Evolutionary conservation across 2,113 vertebrate genomes (phyloP).

Genomic region (Fukomys damarensis): DNA sequence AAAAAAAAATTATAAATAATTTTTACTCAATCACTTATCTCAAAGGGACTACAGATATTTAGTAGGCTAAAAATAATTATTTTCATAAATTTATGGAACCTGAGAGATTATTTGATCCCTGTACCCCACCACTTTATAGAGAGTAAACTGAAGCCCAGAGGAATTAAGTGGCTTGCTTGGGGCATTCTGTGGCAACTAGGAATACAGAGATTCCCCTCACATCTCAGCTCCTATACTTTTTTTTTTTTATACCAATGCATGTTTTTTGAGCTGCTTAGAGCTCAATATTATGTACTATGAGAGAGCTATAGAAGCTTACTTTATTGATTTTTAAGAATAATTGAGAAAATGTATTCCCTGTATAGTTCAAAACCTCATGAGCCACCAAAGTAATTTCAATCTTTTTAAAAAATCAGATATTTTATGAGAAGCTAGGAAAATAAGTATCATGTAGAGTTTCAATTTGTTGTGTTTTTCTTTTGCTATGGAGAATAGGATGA

Average conservation of each 20-base stretch:
- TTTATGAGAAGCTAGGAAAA: constrained; percentile 50
- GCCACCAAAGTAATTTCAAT: constrained; percentile 14
- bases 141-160: background rate
- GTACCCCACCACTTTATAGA: background rate
- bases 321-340: constrained; percentile 24
- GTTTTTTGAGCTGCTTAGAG: background rate
- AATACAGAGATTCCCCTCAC: background rate
- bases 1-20: constrained; percentile 10
- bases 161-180: background rate
- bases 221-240: background rate
- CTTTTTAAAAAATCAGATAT: background rate
- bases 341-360: constrained; percentile 40
- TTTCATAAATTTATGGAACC: background rate
- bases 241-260: background rate
- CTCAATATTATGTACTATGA: background rate
- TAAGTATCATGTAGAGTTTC: background rate
- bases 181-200: background rate
- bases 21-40: constrained; percentile 4
- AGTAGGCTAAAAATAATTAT: constrained; percentile 50
- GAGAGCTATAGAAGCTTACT: background rate
- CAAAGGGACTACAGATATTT: background rate
- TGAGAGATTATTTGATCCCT: background rate
- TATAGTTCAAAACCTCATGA: constrained; percentile 41
- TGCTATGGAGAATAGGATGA: background rate
- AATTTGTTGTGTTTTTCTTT: constrained; percentile 43